These are phyloP conservation scores for Sylvicola cinctus DNA, from an alignment of 2,888 invertebrate genomes.

Conservation along the genomic window DNA sequence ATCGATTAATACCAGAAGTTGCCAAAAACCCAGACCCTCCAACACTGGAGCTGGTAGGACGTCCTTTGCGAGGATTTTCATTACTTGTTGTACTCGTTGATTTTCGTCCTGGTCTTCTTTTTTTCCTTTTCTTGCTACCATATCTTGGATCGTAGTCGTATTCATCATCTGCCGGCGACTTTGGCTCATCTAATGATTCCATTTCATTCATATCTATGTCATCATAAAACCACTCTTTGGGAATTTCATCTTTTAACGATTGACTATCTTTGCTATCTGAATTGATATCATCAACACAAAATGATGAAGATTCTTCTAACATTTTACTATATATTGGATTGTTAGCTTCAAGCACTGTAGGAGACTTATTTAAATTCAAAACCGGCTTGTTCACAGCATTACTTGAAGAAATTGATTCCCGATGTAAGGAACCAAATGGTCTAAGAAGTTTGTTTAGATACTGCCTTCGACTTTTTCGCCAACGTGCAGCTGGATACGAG, in stretches of 20 bases:
- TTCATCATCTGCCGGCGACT: constrained; percentile 70
- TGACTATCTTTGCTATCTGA: constrained; percentile 63
- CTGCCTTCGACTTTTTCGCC: constrained; percentile 78
- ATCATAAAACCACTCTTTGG: constrained; percentile 79
- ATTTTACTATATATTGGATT: constrained; percentile 20
- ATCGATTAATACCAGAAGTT: constrained; percentile 12
- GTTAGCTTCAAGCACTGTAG: no score
- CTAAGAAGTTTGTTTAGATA: constrained; percentile 37
- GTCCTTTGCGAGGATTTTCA: constrained; percentile 7
- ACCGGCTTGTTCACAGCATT: background rate
- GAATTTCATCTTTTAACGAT: constrained; percentile 53
- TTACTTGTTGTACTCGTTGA: constrained; percentile 6
- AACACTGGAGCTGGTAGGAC: constrained; percentile 5
- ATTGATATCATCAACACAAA: constrained; percentile 23
- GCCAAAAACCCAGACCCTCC: background rate
- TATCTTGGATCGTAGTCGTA: constrained; percentile 59
- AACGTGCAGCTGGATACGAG: constrained; percentile 75
- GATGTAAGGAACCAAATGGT: constrained; percentile 12
- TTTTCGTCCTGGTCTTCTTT: constrained; percentile 13
- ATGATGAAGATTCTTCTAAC: constrained; percentile 23
- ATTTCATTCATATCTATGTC: constrained; percentile 78
- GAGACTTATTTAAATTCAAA: background rate
- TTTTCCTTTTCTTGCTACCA: constrained; percentile 22
- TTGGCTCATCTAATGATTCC: constrained; percentile 78
- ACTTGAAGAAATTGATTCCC: background rate